A percentile compares a stretch with the other conserved stretches of the same genome.
phyloP scores from a whole-genome alignment of 2,888 invertebrate genomes.

The Sylvicola fuscatus region DNA sequence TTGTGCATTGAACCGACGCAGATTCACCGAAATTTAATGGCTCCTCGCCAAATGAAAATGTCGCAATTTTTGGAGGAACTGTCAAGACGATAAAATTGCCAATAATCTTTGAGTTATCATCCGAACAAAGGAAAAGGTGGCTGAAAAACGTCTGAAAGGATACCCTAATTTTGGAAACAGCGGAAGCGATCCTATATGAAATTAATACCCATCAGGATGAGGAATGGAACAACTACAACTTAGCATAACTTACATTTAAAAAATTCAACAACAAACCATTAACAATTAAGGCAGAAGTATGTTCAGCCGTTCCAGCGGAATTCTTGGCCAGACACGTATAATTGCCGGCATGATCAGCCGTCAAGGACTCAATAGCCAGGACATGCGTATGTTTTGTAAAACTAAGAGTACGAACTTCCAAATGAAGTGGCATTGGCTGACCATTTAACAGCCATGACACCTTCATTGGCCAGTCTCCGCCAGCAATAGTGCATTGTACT shows the following conservation, averaged over 20 bases:
- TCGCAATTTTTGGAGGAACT: conserved; percentile 32
- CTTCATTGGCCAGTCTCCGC: conserved; percentile 42
- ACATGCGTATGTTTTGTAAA: conserved; percentile 41
- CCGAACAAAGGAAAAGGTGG: too few species aligned
- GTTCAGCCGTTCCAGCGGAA: conserved; percentile 30
- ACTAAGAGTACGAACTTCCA: background rate
- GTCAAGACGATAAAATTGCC: conserved; percentile 7
- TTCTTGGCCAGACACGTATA: conserved; percentile 38
- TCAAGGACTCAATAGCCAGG: conserved; percentile 31
- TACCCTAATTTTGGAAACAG: too few species aligned
- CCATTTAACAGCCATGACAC: conserved; percentile 33
- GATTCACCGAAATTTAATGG: conserved; percentile 38
- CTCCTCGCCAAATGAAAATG: conserved; percentile 37
- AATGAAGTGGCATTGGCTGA: background rate
- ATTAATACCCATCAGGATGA: too few species aligned
- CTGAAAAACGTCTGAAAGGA: too few species aligned
- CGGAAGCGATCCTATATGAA: too few species aligned
- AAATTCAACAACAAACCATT: conserved; percentile 26
- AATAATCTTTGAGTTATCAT: conserved; percentile 5
- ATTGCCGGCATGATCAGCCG: conserved; percentile 34
- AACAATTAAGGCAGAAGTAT: conserved; percentile 31
- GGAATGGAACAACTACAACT: too few species aligned
- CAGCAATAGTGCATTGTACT: conserved; percentile 35
- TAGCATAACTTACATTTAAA: too few species aligned
- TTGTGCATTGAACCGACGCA: conserved; percentile 35